Evolutionary conservation across 2,797 vertebrate genomes (phyloP).

Genomic region (Silurus lanzhouensis): DNA sequence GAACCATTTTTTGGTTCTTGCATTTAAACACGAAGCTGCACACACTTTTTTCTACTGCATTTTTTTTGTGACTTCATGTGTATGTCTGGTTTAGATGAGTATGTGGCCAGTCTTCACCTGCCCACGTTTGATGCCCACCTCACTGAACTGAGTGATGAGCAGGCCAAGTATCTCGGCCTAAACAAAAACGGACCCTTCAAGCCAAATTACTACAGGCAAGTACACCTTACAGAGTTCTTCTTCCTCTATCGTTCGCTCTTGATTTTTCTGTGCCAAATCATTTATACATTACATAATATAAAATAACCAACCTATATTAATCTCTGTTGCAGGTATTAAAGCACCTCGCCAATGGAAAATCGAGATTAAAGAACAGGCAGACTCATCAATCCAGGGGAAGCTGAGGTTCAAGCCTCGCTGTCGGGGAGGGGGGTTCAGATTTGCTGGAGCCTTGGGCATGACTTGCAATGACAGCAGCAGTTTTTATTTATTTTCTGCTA

Average conservation of each 20-base stretch:
- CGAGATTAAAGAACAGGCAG: constrained; percentile 57
- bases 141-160: constrained; percentile 92
- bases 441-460: constrained; percentile 69
- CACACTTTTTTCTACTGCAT: neutral
- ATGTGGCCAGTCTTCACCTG: constrained; percentile 97
- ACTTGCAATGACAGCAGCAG: constrained; percentile 75
- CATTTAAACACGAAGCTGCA: neutral
- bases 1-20: neutral
- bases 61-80: neutral
- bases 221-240: neutral
- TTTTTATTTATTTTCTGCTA: constrained; percentile 92
- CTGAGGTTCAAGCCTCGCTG: constrained; percentile 66
- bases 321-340: constrained; percentile 83
- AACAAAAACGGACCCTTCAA: constrained; percentile 99
- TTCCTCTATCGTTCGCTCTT: neutral
- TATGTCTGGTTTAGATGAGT: constrained; percentile 83
- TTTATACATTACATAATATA: rapidly evolving
- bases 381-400: constrained; percentile 65
- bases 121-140: constrained; percentile 96
- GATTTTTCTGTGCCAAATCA: neutral
- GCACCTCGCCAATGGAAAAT: constrained; percentile 58
- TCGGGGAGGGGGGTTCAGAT: constrained; percentile 63
- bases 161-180: constrained; percentile 96
- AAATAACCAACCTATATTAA: neutral
- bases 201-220: constrained; percentile 97